Conservation (phyloP, 2,797 vertebrate genomes). For the Peromyscus attwateri region DNA sequence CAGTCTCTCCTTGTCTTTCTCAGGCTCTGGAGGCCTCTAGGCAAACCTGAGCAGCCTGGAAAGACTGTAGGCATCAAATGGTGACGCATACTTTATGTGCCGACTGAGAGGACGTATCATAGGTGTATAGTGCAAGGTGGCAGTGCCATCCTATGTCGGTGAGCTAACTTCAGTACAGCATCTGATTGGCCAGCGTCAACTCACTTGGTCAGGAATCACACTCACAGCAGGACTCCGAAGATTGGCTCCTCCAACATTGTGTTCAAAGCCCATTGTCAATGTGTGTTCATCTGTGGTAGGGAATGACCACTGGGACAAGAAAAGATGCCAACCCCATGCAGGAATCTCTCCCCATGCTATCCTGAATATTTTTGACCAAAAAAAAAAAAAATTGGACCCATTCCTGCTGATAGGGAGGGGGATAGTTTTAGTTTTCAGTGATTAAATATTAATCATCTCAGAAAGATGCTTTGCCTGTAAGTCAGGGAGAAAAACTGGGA, state of each 20-base stretch:
- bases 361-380: not conserved
- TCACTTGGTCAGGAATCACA: not conserved
- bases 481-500: not conserved
- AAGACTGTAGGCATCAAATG: not conserved
- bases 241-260: not conserved
- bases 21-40: not conserved
- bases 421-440: conserved; percentile 12
- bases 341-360: not conserved
- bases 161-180: not conserved
- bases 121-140: not conserved
- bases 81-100: not conserved
- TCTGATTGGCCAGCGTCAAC: not conserved
- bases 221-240: not conserved
- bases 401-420: conserved; percentile 21
- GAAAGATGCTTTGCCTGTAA: conserved; percentile 17
- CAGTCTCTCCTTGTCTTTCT: not conserved
- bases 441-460: not conserved
- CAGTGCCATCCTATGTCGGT: rapidly evolving
- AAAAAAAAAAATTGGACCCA: not conserved
- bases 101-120: not conserved
- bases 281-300: not conserved
- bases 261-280: not conserved
- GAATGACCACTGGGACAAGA: not conserved
- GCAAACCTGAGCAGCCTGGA: not conserved
- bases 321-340: not conserved